A percentile compares a stretch with the other conserved stretches of the same genome.
Conservation (phyloP, 1,140 invertebrate genomes). For the Drosophila carrolli region DNA sequence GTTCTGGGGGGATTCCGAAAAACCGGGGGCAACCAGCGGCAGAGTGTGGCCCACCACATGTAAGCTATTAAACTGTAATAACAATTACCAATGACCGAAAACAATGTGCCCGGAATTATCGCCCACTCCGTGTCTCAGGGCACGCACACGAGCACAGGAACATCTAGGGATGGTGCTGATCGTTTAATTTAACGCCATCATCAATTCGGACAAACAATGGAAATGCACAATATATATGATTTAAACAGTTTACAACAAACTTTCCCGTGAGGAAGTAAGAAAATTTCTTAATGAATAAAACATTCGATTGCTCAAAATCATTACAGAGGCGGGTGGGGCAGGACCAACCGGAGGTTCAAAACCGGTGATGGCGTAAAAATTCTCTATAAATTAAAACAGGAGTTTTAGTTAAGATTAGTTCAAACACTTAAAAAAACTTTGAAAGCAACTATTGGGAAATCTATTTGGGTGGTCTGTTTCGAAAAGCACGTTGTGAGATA, state of each 20-base stretch:
- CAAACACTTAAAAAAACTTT: too few species aligned
- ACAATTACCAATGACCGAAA: slow-evolving; percentile 36
- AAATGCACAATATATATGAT: slow-evolving; percentile 8
- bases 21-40: slow-evolving; percentile 4
- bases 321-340: neutral
- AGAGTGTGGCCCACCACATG: slow-evolving; percentile 37
- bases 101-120: slow-evolving; percentile 31
- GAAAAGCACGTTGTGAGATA: too few species aligned
- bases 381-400: too few species aligned
- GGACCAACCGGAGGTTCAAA: neutral
- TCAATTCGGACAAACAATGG: slow-evolving; percentile 26
- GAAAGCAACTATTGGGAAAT: too few species aligned
- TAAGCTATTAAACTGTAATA: slow-evolving; percentile 49
- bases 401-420: too few species aligned
- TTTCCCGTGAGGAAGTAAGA: neutral
- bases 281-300: neutral
- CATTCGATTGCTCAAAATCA: neutral
- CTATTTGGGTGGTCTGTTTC: too few species aligned
- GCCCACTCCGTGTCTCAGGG: slow-evolving; percentile 10
- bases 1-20: slow-evolving; percentile 11
- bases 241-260: neutral
- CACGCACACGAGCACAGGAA: slow-evolving; percentile 9
- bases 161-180: neutral
- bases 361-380: too few species aligned
- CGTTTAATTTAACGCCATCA: slow-evolving; percentile 8